A percentile compares a stretch with the other conserved stretches of the same genome.
Conservation (phyloP, 2,113 vertebrate species). For the Erythrolamprus reginae region DNA sequence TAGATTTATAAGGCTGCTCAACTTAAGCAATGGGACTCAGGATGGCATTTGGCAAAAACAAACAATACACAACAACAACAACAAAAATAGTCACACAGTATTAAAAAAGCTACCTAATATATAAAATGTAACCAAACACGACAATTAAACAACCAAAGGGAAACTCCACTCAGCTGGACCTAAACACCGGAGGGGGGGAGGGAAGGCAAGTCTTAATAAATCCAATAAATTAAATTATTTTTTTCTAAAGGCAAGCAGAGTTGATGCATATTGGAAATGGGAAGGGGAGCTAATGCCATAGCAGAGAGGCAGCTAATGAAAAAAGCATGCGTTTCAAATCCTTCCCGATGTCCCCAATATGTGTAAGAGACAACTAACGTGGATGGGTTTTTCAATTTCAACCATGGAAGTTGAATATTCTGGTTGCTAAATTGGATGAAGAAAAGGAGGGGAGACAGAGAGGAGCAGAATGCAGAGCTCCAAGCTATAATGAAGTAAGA, state of each 20-base stretch:
- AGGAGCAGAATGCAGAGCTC: neutral
- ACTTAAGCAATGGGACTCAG: neutral
- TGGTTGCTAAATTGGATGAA: neutral
- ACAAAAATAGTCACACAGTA: neutral
- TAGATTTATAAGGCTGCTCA: neutral
- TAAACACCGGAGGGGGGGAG: neutral
- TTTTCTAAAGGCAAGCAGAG: neutral
- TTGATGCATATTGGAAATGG: neutral
- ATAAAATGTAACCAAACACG: neutral
- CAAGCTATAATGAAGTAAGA: conserved; percentile 47
- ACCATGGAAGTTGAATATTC: neutral
- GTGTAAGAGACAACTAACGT: too few species aligned
- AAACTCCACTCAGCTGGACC: neutral
- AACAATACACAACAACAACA: neutral
- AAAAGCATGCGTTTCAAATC: neutral
- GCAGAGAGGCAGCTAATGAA: neutral
- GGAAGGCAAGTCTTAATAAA: neutral
- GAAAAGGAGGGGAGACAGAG: neutral
- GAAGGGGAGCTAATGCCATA: neutral
- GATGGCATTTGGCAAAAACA: neutral
- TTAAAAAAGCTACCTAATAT: neutral
- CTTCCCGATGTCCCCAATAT: neutral
- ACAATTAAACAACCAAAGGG: neutral
- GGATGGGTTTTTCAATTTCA: neutral
- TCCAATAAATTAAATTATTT: too few species aligned